Percentiles rank a stretch among this genome's conserved stretches.
Evolutionary conservation across 2,888 invertebrate species (phyloP).

Genomic region (Trichogramma evanescens): DNA sequence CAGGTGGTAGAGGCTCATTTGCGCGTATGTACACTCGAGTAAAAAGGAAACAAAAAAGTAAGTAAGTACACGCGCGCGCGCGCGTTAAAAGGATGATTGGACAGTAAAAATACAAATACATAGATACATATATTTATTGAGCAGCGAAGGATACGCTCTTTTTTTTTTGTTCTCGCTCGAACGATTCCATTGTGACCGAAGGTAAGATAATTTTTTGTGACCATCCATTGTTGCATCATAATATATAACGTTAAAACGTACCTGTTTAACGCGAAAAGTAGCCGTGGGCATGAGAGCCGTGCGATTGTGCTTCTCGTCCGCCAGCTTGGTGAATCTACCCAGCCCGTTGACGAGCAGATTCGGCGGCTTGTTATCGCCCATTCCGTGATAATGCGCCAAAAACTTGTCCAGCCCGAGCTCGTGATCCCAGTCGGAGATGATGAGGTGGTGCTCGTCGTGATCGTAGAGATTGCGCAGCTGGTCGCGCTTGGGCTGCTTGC

Average conservation of each 20-base stretch:
- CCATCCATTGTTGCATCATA: too few relatives aligned
- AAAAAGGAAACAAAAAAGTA: too few relatives aligned
- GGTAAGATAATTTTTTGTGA: too few relatives aligned
- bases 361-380: slow-evolving; percentile 75
- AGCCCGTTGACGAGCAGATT: slow-evolving; percentile 77
- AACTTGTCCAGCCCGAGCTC: slow-evolving; percentile 67
- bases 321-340: slow-evolving; percentile 53
- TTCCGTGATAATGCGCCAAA: slow-evolving; percentile 76
- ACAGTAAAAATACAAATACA: too few relatives aligned
- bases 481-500: slow-evolving; percentile 59
- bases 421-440: slow-evolving; percentile 78
- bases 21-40: too few relatives aligned
- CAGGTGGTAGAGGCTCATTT: too few relatives aligned
- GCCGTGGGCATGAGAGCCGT: slow-evolving; percentile 54
- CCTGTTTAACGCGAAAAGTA: slow-evolving; percentile 62
- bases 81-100: too few relatives aligned
- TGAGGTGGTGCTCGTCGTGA: slow-evolving; percentile 70
- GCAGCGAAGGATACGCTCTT: too few relatives aligned
- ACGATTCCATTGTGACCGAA: too few relatives aligned
- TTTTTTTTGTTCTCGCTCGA: too few relatives aligned
- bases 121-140: too few relatives aligned
- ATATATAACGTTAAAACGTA: slow-evolving; percentile 33
- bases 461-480: slow-evolving; percentile 67
- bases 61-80: too few relatives aligned
- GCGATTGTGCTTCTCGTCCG: slow-evolving; percentile 26